Base-by-base conservation (phyloP, 2,113 vertebrate species). In the Scartelaos histophorus region DNA sequence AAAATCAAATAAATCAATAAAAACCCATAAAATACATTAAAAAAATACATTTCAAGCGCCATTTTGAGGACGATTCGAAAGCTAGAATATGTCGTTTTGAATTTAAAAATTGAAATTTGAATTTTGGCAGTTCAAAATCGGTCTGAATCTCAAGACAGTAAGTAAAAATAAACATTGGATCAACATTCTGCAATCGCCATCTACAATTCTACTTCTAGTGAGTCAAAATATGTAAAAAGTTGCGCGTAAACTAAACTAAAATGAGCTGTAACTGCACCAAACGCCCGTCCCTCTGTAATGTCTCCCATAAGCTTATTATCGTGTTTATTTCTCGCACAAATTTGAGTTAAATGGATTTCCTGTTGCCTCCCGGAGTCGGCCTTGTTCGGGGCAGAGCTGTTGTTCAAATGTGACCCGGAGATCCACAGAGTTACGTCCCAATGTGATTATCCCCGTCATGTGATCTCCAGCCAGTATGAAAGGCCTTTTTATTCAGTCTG, bases 371-470 rank as follows among this genome's bases (percentile, higher is more conserved):
- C 22, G 7, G 3, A 38, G 34, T 25, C 35, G 25, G 17, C 34
- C 25, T 15, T 34, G 3, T 11, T 43, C n/a, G 7, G 43, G 17
- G 24, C 13, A 0, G 51, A 13, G 0, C 2, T 54, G 34, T 53
- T 67, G 12, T 74, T 73, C 1, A 53, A 66, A 75, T 34, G 15
- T 51, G 25, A 67, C 70, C 69, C 47, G 17, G 56, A 43, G 68
- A 73, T 68, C 66, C 67, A 82, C 79, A 83, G 79, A 86, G 73
- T 74, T 89, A 68, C 82, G 66, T 67, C 22, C 70, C 78, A 92
- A 84, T 88, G 86, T 88, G 88, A 92, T 93, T 92, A 93, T 92
- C 91, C 69, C 70, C 80, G 80, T 90, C 92, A 93, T 93, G 93
- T 94, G 93, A 93, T 90, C 88, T 74, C 21, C 79, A 83, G 69